Evolutionary conservation across 2,888 invertebrate species (phyloP), one percentile per base, ranked within the genome.

Genomic region (Chrysolina americana): DNA sequence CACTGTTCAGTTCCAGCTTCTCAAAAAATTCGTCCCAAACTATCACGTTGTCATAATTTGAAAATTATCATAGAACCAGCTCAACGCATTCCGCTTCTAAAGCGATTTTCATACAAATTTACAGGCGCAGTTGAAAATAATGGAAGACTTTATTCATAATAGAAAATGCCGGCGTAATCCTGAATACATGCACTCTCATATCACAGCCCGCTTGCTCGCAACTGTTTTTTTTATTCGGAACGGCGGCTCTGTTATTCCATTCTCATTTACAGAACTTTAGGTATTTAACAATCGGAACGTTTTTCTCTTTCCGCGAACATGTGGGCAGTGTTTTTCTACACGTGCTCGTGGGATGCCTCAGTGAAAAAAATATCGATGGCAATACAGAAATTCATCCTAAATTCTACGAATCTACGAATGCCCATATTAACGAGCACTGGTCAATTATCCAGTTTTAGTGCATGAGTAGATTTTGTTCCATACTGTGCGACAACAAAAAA

Each of bases 131-230:
- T 36, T 15, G 23, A 23, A 59, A 23, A 36, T 59, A 59, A 59
- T 36, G 36, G 15, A 8, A 28, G 59, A 59, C 36, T n/a, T 50
- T 59, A 59, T 59, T 36, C 59, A 36, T 59, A 36, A 59, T 59
- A 59, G 59, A 59, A 59, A 59, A 15, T 59, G 59, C 36, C 36
- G 8, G 36, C 36, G n/a, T 59, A 59, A 59, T 59, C 59, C 59
- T 28, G 59, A 23, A 59, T 59, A n/a, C 59, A 59, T 59, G 59
- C 59, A 23, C 59, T 28, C 28, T 36, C 59, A 59, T 59, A 59
- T 59, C 36, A n/a, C 28, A 59, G 59, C 15, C 59, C 9, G 59
- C 59, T 59, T 36, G 36, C 59, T 36, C 13, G 59, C 15, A 6
- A 36, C 53, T 53, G 21, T 28, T 28, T 59, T 56, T 59, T 59